These are phyloP conservation scores for Corynorhinus townsendii DNA, from an alignment of 2,113 vertebrate species.

Conservation along the genomic window DNA sequence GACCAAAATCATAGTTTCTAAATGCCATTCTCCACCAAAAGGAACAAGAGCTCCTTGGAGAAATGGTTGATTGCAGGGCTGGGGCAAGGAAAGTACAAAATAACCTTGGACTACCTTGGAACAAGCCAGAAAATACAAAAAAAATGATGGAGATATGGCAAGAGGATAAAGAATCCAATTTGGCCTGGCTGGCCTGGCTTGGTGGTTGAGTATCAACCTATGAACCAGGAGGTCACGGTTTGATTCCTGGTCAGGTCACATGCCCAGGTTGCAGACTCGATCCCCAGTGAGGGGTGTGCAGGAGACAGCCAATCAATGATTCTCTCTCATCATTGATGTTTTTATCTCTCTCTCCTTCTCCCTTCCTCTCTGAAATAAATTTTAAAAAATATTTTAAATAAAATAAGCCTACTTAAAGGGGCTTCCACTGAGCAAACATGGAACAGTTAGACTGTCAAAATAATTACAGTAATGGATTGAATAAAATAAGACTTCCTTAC, in stretches of 20 bases:
- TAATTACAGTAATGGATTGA: neutral
- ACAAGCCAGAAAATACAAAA: neutral
- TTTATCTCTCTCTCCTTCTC: too few relatives aligned
- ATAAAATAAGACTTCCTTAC: neutral
- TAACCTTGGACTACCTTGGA: neutral
- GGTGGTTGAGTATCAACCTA: too few relatives aligned
- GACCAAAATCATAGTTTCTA: neutral
- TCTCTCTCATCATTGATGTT: too few relatives aligned
- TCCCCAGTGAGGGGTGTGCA: too few relatives aligned
- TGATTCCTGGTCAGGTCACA: too few relatives aligned
- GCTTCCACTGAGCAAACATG: neutral
- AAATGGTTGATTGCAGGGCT: neutral
- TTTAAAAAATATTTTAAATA: too few relatives aligned
- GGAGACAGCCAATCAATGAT: too few relatives aligned
- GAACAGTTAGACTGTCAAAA: neutral
- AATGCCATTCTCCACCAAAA: neutral
- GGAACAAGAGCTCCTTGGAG: neutral
- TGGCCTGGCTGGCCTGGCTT: too few relatives aligned
- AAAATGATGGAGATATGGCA: neutral
- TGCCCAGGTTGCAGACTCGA: too few relatives aligned
- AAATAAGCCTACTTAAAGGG: neutral
- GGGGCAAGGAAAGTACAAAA: neutral
- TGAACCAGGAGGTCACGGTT: too few relatives aligned
- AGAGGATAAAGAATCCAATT: neutral
- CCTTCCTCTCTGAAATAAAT: too few relatives aligned